Evolutionary conservation across 2,113 vertebrate genomes (phyloP).

Genomic region (Clarias macrocephalus): DNA sequence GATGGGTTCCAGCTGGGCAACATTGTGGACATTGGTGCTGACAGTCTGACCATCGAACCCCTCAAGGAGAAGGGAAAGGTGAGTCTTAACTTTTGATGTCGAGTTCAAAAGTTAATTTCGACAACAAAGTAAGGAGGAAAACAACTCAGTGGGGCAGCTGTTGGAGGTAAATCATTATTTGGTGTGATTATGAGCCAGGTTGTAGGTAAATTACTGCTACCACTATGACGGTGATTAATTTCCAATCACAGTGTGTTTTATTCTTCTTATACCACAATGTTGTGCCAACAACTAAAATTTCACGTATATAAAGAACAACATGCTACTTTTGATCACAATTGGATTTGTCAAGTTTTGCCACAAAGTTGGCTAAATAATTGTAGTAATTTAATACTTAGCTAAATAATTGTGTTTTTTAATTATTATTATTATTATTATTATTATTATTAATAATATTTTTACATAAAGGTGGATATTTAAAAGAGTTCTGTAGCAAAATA

Average conservation of each 20-base stretch:
- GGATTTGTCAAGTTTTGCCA: background rate
- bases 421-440: too few species aligned
- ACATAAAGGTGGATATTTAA: too few species aligned
- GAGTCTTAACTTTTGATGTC: slow-evolving; percentile 49
- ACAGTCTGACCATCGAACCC: slow-evolving; percentile 90
- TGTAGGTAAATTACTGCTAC: background rate
- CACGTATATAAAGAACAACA: background rate
- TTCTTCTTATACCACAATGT: background rate
- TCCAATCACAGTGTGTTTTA: background rate
- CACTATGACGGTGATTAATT: background rate
- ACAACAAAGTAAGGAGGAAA: background rate
- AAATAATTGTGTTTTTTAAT: too few species aligned
- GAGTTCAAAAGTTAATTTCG: background rate
- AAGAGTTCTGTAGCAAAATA: too few species aligned
- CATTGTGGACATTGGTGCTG: slow-evolving; percentile 91
- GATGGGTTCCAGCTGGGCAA: slow-evolving; percentile 98
- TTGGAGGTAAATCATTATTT: background rate
- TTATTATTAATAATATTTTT: background rate
- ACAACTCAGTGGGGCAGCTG: background rate
- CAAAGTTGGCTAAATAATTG: background rate
- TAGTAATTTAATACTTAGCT: too few species aligned
- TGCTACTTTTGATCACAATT: background rate
- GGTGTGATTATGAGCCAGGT: background rate
- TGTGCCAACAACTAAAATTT: background rate
- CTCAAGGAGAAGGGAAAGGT: slow-evolving; percentile 90